Evolutionary conservation across 2,113 vertebrate species (phyloP).

Genomic region (Scalopus aquaticus): DNA sequence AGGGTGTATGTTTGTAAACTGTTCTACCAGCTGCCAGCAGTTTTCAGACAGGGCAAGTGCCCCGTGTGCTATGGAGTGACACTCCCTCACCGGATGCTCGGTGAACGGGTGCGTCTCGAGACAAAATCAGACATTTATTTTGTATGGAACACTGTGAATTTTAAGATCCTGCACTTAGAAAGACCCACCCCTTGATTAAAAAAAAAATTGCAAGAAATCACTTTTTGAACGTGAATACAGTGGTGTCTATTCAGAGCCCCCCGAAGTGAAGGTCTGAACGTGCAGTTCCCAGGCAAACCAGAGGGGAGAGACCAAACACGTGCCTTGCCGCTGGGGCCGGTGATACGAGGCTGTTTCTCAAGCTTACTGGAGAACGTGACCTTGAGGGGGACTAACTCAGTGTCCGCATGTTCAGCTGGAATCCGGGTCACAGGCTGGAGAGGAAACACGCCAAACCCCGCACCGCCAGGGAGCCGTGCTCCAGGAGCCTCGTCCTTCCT

Average conservation of each 20-base stretch:
- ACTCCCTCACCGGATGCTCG: neutral
- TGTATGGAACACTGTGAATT: neutral
- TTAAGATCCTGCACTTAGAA: neutral
- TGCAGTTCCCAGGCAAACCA: neutral
- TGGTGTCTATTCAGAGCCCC: neutral
- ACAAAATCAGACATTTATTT: neutral
- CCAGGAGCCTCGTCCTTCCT: fast-evolving
- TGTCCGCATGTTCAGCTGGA: neutral
- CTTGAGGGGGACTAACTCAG: neutral
- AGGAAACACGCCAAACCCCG: neutral
- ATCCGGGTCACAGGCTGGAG: neutral
- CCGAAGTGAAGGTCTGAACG: too few relatives aligned
- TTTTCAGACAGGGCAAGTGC: neutral
- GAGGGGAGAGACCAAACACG: neutral
- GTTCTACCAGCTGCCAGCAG: neutral
- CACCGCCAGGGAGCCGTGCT: neutral
- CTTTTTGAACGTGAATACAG: neutral
- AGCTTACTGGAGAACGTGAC: neutral
- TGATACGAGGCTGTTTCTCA: neutral
- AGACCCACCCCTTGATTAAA: neutral
- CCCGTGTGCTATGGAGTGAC: neutral
- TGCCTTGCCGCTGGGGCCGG: neutral
- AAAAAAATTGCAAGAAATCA: neutral
- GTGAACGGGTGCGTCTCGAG: neutral
- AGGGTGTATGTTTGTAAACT: neutral